phyloP scores from a whole-genome alignment of 2,797 vertebrate species.

The Arremon brunneinucha region DNA sequence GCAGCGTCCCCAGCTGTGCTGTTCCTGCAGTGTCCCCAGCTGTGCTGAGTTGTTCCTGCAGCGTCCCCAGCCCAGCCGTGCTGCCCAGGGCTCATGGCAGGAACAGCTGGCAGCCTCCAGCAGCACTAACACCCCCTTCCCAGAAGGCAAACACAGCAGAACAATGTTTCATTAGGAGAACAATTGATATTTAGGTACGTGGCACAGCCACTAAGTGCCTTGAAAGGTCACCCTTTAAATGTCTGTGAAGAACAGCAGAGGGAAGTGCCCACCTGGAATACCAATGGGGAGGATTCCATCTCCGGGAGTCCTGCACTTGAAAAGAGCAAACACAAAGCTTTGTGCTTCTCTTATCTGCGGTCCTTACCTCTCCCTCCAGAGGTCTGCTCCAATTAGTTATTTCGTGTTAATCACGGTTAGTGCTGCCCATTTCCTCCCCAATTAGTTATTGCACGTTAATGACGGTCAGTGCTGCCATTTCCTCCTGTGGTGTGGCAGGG shows the following conservation, averaged over 20 bases:
- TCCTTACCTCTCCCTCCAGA: conserved; percentile 37
- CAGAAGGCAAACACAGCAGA: background rate
- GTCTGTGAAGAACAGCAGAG: background rate
- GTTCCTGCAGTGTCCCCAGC: too few relatives aligned
- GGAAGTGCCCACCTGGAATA: background rate
- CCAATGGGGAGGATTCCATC: conserved; percentile 48
- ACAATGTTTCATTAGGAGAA: background rate
- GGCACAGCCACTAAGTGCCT: conserved; percentile 40
- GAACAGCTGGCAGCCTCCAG: background rate
- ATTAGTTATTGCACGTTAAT: too few relatives aligned
- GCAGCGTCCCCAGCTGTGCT: too few relatives aligned
- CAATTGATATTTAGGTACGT: conserved; percentile 11
- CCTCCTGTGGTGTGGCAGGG: background rate
- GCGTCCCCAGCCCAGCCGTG: too few relatives aligned
- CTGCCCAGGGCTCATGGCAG: background rate
- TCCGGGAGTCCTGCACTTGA: conserved; percentile 27
- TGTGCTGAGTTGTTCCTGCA: too few relatives aligned
- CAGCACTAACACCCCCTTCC: background rate
- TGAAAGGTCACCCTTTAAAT: conserved; percentile 52
- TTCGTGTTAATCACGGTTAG: conserved; percentile 37
- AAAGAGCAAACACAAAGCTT: conserved; percentile 64
- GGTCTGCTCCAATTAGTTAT: conserved; percentile 56
- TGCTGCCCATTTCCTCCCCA: background rate
- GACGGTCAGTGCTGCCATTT: too few relatives aligned
- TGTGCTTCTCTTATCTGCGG: conserved; percentile 31